Conservation (phyloP, 37 sponge, comb jelly and placozoan genomes). For the Axinella damicornis region DNA sequence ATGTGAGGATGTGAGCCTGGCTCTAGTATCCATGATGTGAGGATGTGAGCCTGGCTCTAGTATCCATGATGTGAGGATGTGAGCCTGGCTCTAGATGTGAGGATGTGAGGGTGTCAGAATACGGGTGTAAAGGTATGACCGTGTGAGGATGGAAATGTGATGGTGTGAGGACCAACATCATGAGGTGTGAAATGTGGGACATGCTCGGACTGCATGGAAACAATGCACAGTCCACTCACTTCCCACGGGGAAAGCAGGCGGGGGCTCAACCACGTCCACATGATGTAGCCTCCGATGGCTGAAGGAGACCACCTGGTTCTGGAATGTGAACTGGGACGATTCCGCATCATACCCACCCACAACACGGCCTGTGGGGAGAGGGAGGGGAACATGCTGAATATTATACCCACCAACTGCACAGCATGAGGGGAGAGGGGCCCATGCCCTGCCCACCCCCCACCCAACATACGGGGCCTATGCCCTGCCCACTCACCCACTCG, state of each 20-base stretch:
- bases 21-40: too few species aligned
- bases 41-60: too few species aligned
- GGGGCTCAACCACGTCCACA: constrained; percentile 29
- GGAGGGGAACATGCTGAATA: neutral
- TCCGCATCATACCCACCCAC: constrained; percentile 45
- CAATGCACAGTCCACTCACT: too few species aligned
- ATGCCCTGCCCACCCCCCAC: neutral
- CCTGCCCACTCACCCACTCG: constrained; percentile 60
- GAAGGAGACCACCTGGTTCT: constrained; percentile 49
- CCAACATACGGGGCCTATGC: neutral
- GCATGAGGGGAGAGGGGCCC: neutral
- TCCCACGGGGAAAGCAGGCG: constrained; percentile 56
- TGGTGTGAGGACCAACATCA: too few species aligned
- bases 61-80: too few species aligned
- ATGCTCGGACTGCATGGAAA: too few species aligned
- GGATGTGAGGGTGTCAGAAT: too few species aligned
- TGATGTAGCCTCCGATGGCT: constrained; percentile 6
- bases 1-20: too few species aligned
- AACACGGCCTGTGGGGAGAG: constrained; percentile 34
- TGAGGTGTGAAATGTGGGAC: too few species aligned
- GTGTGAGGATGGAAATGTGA: too few species aligned
- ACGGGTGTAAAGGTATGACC: too few species aligned
- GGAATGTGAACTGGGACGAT: constrained; percentile 26
- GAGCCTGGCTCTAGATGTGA: too few species aligned
- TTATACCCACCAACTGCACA: neutral